Conservation (phyloP, 2,797 vertebrate species). For the Spinus pinus region DNA sequence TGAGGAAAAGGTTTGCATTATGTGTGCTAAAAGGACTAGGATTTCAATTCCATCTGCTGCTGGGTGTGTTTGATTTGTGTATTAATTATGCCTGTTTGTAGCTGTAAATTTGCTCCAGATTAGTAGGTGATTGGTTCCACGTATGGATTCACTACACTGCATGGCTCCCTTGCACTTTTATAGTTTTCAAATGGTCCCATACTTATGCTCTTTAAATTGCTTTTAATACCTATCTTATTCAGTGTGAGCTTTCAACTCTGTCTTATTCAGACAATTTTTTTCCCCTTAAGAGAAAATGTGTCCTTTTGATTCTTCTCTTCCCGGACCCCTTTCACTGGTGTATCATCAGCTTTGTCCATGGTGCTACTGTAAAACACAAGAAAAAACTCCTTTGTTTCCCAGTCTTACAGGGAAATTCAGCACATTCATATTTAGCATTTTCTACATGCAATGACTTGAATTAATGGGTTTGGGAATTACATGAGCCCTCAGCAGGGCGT, state of each 20-base stretch:
- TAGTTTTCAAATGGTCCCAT: slow-evolving; percentile 5
- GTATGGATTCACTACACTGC: not conserved
- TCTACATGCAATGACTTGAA: not conserved
- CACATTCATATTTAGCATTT: not conserved
- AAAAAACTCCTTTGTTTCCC: not conserved
- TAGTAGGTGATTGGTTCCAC: slow-evolving; percentile 12
- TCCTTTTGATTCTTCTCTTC: not conserved
- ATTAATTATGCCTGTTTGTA: slow-evolving; percentile 63
- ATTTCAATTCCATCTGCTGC: slow-evolving; percentile 40
- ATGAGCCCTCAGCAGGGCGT: not conserved
- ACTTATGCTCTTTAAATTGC: not conserved
- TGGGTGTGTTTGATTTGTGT: slow-evolving; percentile 58
- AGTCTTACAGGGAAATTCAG: not conserved
- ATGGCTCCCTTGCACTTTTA: not conserved
- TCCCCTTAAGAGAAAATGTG: not conserved
- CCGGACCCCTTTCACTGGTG: not conserved
- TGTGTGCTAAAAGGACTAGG: slow-evolving; percentile 24
- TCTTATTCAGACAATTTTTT: not conserved
- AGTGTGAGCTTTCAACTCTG: not conserved
- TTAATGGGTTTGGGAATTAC: not conserved
- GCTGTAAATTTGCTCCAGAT: slow-evolving; percentile 63
- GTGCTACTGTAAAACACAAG: not conserved
- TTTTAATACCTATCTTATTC: not conserved
- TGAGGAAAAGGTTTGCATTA: slow-evolving; percentile 27
- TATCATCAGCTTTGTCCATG: slow-evolving; percentile 10